Evolutionary conservation across 2,888 invertebrate genomes (phyloP).

Genomic region (Mythimna vitellina): DNA sequence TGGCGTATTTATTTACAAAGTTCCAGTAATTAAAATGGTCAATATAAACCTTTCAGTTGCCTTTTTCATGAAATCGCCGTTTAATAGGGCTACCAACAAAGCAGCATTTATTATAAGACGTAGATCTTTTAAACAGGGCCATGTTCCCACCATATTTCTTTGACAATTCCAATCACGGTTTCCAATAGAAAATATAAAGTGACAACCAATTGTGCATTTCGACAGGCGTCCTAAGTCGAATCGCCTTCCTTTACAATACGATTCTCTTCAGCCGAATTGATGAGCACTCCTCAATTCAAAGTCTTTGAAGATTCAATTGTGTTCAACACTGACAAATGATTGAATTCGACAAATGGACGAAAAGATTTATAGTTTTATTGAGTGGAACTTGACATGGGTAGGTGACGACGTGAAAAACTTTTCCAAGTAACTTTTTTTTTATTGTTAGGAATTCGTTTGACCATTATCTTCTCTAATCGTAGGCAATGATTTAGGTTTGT

Average conservation of each 20-base stretch:
- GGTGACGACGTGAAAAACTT: background rate
- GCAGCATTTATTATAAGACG: background rate
- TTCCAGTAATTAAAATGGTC: no score
- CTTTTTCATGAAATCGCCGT: no score
- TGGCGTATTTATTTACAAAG: no score
- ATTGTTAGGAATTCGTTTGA: no score
- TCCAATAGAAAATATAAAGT: conserved; percentile 21
- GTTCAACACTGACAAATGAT: conserved; percentile 54
- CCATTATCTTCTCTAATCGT: no score
- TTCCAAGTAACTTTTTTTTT: background rate
- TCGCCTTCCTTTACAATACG: conserved; percentile 23
- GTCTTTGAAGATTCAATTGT: conserved; percentile 54
- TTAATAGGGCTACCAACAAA: background rate
- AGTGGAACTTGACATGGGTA: conserved; percentile 15
- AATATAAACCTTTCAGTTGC: no score
- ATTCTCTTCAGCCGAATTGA: conserved; percentile 34
- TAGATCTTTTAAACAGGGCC: background rate
- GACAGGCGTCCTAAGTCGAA: conserved; percentile 9
- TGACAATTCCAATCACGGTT: conserved; percentile 27
- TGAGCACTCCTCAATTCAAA: conserved; percentile 35
- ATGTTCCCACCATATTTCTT: conserved; percentile 31
- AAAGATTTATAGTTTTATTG: conserved; percentile 50
- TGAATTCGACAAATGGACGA: conserved; percentile 33
- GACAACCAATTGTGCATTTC: conserved; percentile 38
- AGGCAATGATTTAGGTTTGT: no score